These are phyloP conservation scores for Nebria brevicollis DNA, from an alignment of 2,888 invertebrate genomes.

Conservation along the genomic window DNA sequence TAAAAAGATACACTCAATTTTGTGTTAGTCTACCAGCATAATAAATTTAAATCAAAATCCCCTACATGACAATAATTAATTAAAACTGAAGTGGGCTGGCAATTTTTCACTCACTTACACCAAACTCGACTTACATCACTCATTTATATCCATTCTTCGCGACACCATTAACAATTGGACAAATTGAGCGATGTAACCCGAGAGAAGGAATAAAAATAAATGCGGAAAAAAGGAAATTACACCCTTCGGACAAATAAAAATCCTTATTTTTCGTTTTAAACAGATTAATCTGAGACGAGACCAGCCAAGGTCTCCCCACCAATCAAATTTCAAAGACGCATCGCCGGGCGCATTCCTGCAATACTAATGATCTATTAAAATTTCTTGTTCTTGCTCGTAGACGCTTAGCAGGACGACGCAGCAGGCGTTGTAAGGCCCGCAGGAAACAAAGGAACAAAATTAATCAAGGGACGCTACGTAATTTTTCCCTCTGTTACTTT, in stretches of 20 bases:
- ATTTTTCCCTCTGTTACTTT: neutral
- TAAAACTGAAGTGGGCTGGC: constrained; percentile 23
- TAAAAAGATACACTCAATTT: neutral
- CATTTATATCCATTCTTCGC: constrained; percentile 17
- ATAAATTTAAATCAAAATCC: constrained; percentile 33
- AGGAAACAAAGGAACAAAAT: constrained; percentile 12
- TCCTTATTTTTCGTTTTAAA: neutral
- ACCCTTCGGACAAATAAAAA: neutral
- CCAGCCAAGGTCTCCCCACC: neutral
- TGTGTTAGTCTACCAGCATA: neutral
- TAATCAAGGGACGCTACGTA: neutral
- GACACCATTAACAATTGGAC: constrained; percentile 23
- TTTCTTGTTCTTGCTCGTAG: constrained; percentile 5
- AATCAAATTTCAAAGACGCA: constrained; percentile 20
- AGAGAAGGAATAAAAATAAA: neutral
- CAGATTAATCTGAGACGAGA: too few relatives aligned
- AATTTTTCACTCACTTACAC: constrained; percentile 21
- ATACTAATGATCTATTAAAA: constrained; percentile 45
- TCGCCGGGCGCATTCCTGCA: constrained; percentile 32
- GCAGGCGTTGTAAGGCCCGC: neutral
- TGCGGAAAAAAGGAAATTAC: neutral
- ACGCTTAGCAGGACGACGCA: neutral
- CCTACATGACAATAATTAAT: constrained; percentile 26
- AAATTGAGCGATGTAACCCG: constrained; percentile 11
- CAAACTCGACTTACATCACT: constrained; percentile 29